Evolutionary conservation across 1,140 invertebrate genomes (phyloP), one percentile per base, ranked within the genome.

Genomic region (Chlorops oryzae): DNA sequence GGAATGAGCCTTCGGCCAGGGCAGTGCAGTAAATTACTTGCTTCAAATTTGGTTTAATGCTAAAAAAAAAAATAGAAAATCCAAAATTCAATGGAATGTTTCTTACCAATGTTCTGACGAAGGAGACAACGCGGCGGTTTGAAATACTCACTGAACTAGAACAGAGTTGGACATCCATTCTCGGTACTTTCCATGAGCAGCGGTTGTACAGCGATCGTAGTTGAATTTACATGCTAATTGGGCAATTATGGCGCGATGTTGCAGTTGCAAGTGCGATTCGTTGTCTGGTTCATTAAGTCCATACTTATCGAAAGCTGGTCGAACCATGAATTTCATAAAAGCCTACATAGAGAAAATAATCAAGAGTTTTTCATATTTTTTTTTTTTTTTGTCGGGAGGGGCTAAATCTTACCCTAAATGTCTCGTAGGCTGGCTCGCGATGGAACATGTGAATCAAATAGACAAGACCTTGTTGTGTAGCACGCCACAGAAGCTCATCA

Each of bases 21-120:
- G 78, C 76, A 7, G 73, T 74, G 54, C 81, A 83, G 61, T 81
- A 82, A 5, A 82, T 70, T 5, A 70, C 68, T 15, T 65, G 54
- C 50, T 72, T 76, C 3, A 75, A 54, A 59, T 79, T 74, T 25
- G 66, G 65, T n/a, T 62, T 62, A 45, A 79, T 76, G 37, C 75
- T 78, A 47, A 27, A 13, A 4, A 27, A 28, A 47, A 5, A 46
- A 35, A 46, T 15, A n/a, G 23, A 13, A 45, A n/a, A 27, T 45
- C 12, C 23, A 43, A 17, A 40, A 40, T 40, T 40, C 18, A 40
- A n/a, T n/a, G 7, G 38, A 7, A 40, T 40, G 9, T 32, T 15
- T 32, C 28, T 32, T 32, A 15, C 9, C 28, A 32, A 9, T 9
- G 28, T 32, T 9, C 15, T 10, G 9, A 32, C 9, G 28, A 32